These are phyloP conservation scores for Holothuria leucospilota DNA, from an alignment of 53 echinoderm and acorn worm species.

Conservation along the genomic window DNA sequence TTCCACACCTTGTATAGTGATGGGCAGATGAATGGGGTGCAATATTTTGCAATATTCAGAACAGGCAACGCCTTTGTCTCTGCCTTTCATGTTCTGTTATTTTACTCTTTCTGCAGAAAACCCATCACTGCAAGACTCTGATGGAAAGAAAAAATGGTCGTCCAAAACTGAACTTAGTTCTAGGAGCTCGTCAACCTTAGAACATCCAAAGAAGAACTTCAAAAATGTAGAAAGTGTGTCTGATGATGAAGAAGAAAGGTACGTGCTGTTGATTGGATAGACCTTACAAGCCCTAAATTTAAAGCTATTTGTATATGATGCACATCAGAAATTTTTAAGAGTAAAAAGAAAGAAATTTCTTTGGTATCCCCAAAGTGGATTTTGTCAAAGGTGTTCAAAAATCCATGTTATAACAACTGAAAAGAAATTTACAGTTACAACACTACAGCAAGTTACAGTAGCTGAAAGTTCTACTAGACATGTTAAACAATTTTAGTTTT, in stretches of 20 bases:
- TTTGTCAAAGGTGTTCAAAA: neutral
- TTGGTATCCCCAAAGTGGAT: neutral
- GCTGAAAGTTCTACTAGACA: too few relatives aligned
- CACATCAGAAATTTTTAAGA: neutral
- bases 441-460: too few relatives aligned
- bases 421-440: too few relatives aligned
- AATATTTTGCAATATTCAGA: too few relatives aligned
- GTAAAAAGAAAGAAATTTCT: neutral
- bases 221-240: conserved; percentile 71
- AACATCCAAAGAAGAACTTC: conserved; percentile 65
- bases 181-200: conserved; percentile 4
- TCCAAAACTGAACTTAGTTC: conserved; percentile 15
- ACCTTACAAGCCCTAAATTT: too few relatives aligned
- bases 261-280: neutral
- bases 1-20: too few relatives aligned
- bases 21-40: too few relatives aligned
- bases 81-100: too few relatives aligned
- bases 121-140: conserved; percentile 9
- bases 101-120: conserved; percentile 15
- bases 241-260: conserved; percentile 89
- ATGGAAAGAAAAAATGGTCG: conserved; percentile 25
- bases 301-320: neutral
- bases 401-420: neutral
- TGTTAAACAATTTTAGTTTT: too few relatives aligned
- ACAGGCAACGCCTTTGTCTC: too few relatives aligned